These are phyloP conservation scores for Pollimyrus isidori DNA, from an alignment of 2,113 vertebrate species.

Conservation along the genomic window DNA sequence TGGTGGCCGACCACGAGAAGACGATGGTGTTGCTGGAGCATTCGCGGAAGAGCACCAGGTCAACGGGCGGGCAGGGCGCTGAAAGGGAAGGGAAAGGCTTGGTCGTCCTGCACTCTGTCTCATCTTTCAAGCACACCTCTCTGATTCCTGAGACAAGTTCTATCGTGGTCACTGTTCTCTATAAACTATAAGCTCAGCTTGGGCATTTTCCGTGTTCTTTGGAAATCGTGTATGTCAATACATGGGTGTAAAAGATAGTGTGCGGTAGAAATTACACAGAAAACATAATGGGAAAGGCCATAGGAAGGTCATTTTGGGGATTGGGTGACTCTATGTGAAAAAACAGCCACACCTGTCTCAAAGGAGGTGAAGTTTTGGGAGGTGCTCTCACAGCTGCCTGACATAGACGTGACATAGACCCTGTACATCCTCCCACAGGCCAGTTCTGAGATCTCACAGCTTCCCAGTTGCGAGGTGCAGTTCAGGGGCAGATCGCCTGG, in stretches of 20 bases:
- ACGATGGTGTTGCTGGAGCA: conserved; percentile 54
- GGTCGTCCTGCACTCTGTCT: not conserved
- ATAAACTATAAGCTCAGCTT: not conserved
- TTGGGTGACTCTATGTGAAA: not conserved
- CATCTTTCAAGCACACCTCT: not conserved
- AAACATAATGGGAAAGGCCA: conserved; percentile 30
- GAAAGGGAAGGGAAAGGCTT: not conserved
- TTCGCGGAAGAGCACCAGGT: conserved; percentile 23
- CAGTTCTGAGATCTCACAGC: conserved; percentile 47
- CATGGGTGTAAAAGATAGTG: not conserved
- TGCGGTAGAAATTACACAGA: conserved; percentile 22
- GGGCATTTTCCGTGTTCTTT: conserved; percentile 27
- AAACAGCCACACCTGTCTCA: conserved; percentile 47
- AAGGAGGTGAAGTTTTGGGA: conserved; percentile 37
- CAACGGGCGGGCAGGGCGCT: conserved; percentile 61
- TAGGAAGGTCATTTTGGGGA: conserved; percentile 15
- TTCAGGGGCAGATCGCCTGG: conserved; percentile 26
- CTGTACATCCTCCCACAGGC: conserved; percentile 49
- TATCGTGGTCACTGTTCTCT: not conserved
- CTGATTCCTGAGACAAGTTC: not conserved
- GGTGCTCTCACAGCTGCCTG: conserved; percentile 43
- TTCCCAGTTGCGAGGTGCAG: conserved; percentile 43
- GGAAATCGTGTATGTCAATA: not conserved
- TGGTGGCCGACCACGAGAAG: conserved; percentile 51
- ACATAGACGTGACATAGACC: conserved; percentile 41